Base-by-base conservation (phyloP, 2,888 invertebrate species). In the Hydrotaea diabolus region DNA sequence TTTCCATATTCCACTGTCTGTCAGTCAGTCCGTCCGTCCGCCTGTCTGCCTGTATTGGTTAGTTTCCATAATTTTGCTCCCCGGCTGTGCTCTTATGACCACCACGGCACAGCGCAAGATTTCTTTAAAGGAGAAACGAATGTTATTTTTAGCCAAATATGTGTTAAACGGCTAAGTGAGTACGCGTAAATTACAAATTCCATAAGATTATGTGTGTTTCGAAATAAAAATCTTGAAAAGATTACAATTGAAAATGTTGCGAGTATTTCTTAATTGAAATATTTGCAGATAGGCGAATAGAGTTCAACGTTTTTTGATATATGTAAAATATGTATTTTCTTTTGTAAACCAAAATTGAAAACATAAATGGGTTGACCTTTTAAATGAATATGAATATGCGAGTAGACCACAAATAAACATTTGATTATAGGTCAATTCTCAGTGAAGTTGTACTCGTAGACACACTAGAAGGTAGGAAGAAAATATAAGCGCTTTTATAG, bases 141-240 rank as follows among this genome's bases (percentile, higher is more conserved):
- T 53, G 39, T 43, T 79, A 43, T 55, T 53, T 66, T 64, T 46
- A 39, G 36, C n/a, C 7, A 57, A 75, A 59, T 62, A 26, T 77
- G 55, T 66, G 72, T 43, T 73, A 80, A 72, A 26, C 31, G 72
- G 13, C 66, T 62, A 46, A 21, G 69, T 71, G 57, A 49, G 62
- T 39, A 62, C 57, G 55, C 36, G 23, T 21, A 26, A 59, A 59
- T 15, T 26, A 59, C 11, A 26, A 26, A 62, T 66, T 59, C 15
- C 23, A 59, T 8, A 8, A 43, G 15, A 75, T 80, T 26, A 46
- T 57, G 43, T 69, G 21, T 77, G 1, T n/a, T 19, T 26, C 11
- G 13, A 66, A n/a, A 49, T n/a, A 39, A 39, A 39, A 4, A 39
- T 21, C 15, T 64, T 43, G 2, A 43, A 43, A 43, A 7, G 43